Evolutionary conservation across 2,797 vertebrate genomes (phyloP).

Genomic region (Notoglanidium macrostoma): DNA sequence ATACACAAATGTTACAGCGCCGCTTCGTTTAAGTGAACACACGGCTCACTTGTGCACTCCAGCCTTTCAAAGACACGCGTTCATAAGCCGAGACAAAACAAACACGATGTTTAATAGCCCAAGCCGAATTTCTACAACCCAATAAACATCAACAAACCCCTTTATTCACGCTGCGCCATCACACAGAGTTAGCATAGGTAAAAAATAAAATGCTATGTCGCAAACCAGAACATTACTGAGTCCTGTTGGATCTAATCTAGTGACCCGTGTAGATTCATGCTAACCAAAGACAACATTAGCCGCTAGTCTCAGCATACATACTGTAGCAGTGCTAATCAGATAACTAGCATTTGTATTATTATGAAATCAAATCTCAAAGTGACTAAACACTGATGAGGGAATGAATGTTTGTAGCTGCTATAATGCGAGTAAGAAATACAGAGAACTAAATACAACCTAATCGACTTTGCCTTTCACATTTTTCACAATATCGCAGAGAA

Average conservation of each 20-base stretch:
- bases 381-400: background rate
- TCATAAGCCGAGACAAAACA: background rate
- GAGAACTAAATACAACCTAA: background rate
- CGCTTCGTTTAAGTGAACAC: background rate
- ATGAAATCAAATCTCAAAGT: background rate
- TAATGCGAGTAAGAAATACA: background rate
- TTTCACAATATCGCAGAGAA: background rate
- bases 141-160: background rate
- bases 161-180: background rate
- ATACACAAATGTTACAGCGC: constrained; percentile 28
- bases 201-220: background rate
- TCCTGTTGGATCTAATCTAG: background rate
- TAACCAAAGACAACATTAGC: background rate
- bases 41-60: background rate
- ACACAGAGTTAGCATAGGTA: background rate
- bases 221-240: background rate
- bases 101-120: background rate
- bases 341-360: background rate
- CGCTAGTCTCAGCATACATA: background rate
- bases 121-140: background rate
- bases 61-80: background rate
- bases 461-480: background rate
- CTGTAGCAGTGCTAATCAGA: background rate
- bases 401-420: background rate
- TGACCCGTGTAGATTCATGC: background rate